A percentile compares a stretch with the other conserved stretches of the same genome.
Conservation (phyloP, 2,888 invertebrate species). For the Cordilura impudica region DNA sequence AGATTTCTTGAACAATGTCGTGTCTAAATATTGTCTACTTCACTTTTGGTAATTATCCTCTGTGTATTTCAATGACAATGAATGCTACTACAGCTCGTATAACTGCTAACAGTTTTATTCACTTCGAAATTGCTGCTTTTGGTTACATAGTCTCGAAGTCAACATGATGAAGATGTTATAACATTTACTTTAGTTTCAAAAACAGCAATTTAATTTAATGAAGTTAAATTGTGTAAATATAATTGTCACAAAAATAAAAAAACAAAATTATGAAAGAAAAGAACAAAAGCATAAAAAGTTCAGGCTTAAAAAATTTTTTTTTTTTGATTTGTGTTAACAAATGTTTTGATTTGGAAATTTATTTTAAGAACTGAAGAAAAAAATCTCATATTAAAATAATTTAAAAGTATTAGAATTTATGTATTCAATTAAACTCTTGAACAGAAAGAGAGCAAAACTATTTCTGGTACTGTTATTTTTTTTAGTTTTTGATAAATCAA, state of each 20-base stretch:
- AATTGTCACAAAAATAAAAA: conserved; percentile 21
- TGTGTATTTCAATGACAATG: conserved; percentile 29
- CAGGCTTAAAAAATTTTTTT: no score
- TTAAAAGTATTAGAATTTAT: no score
- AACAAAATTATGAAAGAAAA: no score
- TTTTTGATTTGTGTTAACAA: no score
- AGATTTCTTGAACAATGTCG: conserved; percentile 23
- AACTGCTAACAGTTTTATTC: neutral
- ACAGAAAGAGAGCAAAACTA: no score
- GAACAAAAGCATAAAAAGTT: no score
- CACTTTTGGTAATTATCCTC: conserved; percentile 53
- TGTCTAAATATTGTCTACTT: conserved; percentile 41
- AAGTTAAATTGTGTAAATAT: conserved; percentile 58
- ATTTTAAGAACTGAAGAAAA: no score
- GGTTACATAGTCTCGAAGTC: neutral
- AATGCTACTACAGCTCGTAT: conserved; percentile 14
- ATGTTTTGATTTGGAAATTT: no score
- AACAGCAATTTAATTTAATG: conserved; percentile 62
- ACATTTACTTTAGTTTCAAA: conserved; percentile 51
- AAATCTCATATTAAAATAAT: no score
- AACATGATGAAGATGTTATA: conserved; percentile 39
- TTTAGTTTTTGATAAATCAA: no score
- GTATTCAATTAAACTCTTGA: no score
- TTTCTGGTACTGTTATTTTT: no score
- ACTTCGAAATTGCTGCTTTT: neutral